These are phyloP conservation scores for Xylocopa sonorina DNA, from an alignment of 1,140 invertebrate genomes.

Conservation along the genomic window DNA sequence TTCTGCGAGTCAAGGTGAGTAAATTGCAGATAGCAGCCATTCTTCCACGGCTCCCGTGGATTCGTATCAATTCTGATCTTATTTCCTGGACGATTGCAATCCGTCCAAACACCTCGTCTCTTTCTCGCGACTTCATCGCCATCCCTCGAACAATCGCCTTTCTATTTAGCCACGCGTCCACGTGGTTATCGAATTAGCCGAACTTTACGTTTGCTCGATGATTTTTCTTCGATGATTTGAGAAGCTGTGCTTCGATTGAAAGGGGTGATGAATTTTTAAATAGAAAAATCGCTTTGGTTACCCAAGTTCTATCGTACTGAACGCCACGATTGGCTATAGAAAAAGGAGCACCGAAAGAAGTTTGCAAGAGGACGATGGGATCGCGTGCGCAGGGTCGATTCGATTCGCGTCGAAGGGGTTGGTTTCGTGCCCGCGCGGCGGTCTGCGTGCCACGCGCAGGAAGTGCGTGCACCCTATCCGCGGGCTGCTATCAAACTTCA, in stretches of 20 bases:
- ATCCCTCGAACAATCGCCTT: neutral
- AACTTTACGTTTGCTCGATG: slow-evolving; percentile 2
- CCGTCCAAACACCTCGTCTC: too few species aligned
- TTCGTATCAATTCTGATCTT: slow-evolving; percentile 45
- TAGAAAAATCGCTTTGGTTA: too few species aligned
- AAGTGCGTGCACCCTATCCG: slow-evolving; percentile 49
- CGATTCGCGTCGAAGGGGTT: slow-evolving; percentile 32
- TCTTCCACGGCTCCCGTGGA: slow-evolving; percentile 24
- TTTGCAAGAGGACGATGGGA: neutral
- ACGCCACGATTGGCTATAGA: too few species aligned
- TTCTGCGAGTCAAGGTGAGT: slow-evolving; percentile 81
- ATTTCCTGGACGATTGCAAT: slow-evolving; percentile 19
- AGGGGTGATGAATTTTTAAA: too few species aligned
- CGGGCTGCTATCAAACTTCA: slow-evolving; percentile 53
- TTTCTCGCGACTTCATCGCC: slow-evolving; percentile 3
- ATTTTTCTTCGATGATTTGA: too few species aligned
- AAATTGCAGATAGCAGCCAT: slow-evolving; percentile 53
- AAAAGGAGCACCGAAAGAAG: neutral
- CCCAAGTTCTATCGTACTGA: too few species aligned
- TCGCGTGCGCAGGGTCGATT: slow-evolving; percentile 58
- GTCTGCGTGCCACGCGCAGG: slow-evolving; percentile 46
- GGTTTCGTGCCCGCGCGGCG: slow-evolving; percentile 32
- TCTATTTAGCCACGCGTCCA: slow-evolving; percentile 33
- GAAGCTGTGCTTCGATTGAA: too few species aligned
- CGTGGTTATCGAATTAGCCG: slow-evolving; percentile 37